Base-by-base conservation (phyloP, 2,888 invertebrate genomes). In the Eilema depressum region DNA sequence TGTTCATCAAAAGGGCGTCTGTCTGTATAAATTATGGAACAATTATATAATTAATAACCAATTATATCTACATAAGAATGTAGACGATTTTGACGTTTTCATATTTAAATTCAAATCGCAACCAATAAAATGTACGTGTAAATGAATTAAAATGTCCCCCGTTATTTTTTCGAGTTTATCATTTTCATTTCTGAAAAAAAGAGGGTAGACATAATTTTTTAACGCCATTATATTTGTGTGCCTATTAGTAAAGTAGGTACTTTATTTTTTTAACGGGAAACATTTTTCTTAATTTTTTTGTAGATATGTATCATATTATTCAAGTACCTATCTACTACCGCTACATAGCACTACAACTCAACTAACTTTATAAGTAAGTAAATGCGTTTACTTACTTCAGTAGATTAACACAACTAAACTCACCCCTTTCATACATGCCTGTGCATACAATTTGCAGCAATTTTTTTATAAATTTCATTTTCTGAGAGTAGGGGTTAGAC, bases 361-460 rank as follows among this genome's bases (percentile, higher is more conserved):
- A 25, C 57, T 12, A 25, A 1, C 26, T 63, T 25, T 62, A 5
- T 63, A n/a, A n/a, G 17, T 64, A 26, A 28, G 26, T 56, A 47
- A n/a, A 53, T 26, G 1, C 30, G 41, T 41, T 20, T 37, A 30
- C 25, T 59, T 57, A 63, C 33, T 47, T 33, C 47, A 63, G 59
- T 53, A 26, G 37, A 41, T 66, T 25, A 63, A 68, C 80, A 83
- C 80, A 75, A 68, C 63, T 61, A 71, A 76, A 74, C 80, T 80
- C 79, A 88, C 88, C 90, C 88, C 83, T 85, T 89, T 83, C 82
- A 78, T 85, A 78, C 91, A 87, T 92, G 92, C 69, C 88, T 67
- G 71, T 83, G 90, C 92, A 92, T 91, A 78, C 77, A 85, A 82
- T 84, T 73, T 75, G 81, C 82, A 77, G 85, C 88, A 92, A 73